phyloP scores from a whole-genome alignment of 1,140 invertebrate genomes.

The Choristoneura fumiferana region DNA sequence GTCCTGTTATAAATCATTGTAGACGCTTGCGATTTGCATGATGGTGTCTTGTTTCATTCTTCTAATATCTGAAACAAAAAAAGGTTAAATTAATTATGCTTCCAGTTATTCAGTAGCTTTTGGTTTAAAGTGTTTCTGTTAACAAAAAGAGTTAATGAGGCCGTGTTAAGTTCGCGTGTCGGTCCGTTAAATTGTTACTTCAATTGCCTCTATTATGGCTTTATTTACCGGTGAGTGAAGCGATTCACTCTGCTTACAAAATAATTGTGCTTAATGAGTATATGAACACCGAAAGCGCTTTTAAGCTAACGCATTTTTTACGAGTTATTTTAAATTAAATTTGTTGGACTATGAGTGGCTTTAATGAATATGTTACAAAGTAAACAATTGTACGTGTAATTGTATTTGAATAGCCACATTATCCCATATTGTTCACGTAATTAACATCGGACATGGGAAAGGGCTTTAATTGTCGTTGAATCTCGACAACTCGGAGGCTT shows the following conservation, averaged over 20 bases:
- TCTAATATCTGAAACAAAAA: slow-evolving; percentile 58
- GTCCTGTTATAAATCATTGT: slow-evolving; percentile 34
- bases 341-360: no score
- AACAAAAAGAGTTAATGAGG: slow-evolving; percentile 42
- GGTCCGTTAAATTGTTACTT: slow-evolving; percentile 40
- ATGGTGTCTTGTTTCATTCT: slow-evolving; percentile 37
- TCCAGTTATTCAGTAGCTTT: slow-evolving; percentile 42
- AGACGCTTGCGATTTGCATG: slow-evolving; percentile 25
- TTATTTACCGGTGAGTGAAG: slow-evolving; percentile 46
- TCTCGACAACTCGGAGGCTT: slow-evolving; percentile 40
- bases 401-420: slow-evolving; percentile 25
- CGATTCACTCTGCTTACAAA: not conserved
- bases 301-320: not conserved
- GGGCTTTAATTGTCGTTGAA: slow-evolving; percentile 35
- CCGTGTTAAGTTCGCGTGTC: slow-evolving; percentile 46
- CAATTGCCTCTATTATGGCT: slow-evolving; percentile 57
- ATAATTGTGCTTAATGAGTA: slow-evolving; percentile 5
- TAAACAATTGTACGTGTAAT: not conserved
- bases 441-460: slow-evolving; percentile 22
- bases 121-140: slow-evolving; percentile 39
- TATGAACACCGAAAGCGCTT: slow-evolving; percentile 7
- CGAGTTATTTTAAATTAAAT: no score
- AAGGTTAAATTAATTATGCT: slow-evolving; percentile 37
- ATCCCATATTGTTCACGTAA: slow-evolving; percentile 23
- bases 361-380: not conserved